These are phyloP conservation scores for Ornithoptera alexandrae DNA, from an alignment of 2,888 invertebrate species.

Conservation along the genomic window DNA sequence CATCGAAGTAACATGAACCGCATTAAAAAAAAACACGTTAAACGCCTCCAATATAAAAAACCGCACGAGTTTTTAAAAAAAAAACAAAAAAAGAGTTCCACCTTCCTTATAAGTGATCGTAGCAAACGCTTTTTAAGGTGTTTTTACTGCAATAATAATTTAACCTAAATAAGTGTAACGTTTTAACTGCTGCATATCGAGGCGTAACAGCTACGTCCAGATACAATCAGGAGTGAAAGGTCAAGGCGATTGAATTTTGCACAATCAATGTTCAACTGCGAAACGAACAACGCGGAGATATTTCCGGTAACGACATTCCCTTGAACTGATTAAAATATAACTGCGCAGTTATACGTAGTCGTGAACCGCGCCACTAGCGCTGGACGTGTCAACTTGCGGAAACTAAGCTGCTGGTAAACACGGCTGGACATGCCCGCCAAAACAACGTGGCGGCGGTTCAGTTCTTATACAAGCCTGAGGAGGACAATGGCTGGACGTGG, in stretches of 20 bases:
- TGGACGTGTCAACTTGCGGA: too few relatives aligned
- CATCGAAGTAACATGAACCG: neutral
- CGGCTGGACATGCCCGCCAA: too few relatives aligned
- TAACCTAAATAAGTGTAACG: slow-evolving; percentile 23
- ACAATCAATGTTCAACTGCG: slow-evolving; percentile 22
- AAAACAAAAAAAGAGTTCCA: neutral
- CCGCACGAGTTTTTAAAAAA: neutral
- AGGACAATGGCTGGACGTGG: too few relatives aligned
- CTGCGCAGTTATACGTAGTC: neutral
- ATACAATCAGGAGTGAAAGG: slow-evolving; percentile 25
- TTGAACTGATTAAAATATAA: slow-evolving; percentile 27
- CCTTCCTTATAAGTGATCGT: slow-evolving; percentile 21
- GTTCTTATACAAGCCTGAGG: too few relatives aligned
- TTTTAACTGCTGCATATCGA: slow-evolving; percentile 17
- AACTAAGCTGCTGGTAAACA: too few relatives aligned
- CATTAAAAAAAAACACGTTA: neutral
- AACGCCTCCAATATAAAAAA: slow-evolving; percentile 7
- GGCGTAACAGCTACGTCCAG: slow-evolving; percentile 21
- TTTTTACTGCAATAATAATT: slow-evolving; percentile 20
- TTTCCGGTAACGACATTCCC: slow-evolving; percentile 28
- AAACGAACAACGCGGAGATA: slow-evolving; percentile 20
- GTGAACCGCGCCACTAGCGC: too few relatives aligned
- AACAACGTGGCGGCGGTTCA: too few relatives aligned
- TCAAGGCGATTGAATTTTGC: slow-evolving; percentile 24
- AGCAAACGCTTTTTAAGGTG: slow-evolving; percentile 9